These are phyloP conservation scores for Whitmania pigra DNA, from an alignment of 1,140 invertebrate genomes.

Conservation along the genomic window DNA sequence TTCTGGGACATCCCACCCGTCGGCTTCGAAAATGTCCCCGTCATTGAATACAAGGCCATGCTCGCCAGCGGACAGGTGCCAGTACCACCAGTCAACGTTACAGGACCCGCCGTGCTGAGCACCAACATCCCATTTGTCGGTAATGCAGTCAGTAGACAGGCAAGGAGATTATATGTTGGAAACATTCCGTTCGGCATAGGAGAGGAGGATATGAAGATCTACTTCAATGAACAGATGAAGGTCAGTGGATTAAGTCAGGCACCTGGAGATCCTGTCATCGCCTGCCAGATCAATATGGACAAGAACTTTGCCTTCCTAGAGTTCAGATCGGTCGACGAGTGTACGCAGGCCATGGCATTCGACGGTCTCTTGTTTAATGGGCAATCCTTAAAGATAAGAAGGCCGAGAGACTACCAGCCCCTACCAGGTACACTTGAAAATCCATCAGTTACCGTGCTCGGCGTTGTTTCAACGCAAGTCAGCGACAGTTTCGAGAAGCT, in stretches of 20 bases:
- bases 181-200: slow-evolving; percentile 99
- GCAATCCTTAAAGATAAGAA: slow-evolving; percentile 91
- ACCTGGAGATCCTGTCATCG: slow-evolving; percentile 91
- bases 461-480: slow-evolving; percentile 61
- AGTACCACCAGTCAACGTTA: background rate
- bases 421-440: slow-evolving; percentile 81
- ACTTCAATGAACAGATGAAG: slow-evolving; percentile 99
- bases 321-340: slow-evolving; percentile 95
- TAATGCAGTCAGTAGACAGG: slow-evolving; percentile 92
- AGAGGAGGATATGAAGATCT: slow-evolving; percentile 86
- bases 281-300: slow-evolving; percentile 92
- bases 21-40: slow-evolving; percentile 95
- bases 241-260: slow-evolving; percentile 90
- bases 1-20: slow-evolving; percentile 98
- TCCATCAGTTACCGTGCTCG: slow-evolving; percentile 45
- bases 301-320: slow-evolving; percentile 99
- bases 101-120: slow-evolving; percentile 23
- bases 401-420: slow-evolving; percentile 97
- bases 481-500: slow-evolving; percentile 85
- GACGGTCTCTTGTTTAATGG: slow-evolving; percentile 99
- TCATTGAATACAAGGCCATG: slow-evolving; percentile 61
- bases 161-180: slow-evolving; percentile 84
- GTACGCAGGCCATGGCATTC: slow-evolving; percentile 99
- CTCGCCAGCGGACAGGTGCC: slow-evolving; percentile 7
- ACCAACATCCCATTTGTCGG: slow-evolving; percentile 66